Evolutionary conservation across 2,888 invertebrate genomes (phyloP), one percentile per base, ranked within the genome.

Genomic region (Ophion obscuratus): DNA sequence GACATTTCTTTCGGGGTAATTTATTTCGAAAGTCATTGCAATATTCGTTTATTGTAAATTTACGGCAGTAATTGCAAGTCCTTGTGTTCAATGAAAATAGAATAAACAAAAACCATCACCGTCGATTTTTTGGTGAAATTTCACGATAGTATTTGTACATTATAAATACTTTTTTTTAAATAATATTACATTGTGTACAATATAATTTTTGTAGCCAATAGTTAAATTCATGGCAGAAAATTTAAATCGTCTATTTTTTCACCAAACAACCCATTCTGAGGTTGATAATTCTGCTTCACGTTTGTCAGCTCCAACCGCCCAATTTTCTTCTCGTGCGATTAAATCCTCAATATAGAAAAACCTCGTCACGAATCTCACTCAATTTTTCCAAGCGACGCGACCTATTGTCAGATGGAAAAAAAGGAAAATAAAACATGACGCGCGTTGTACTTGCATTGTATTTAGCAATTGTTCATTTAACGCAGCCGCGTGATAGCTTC

Each of bases 381-480:
- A 53, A 53, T 17, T 53, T 53, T 53, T 17, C 14, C 53, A 53
- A 53, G 4, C 14, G 53, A 14, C 53, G 17, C 17, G 53, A 53
- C 14, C 14, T 53, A 40, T 40, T 40, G 40, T 53, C 53, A 53
- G 24, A 17, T 61, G 9, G 17, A 66, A 31, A 9, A 31, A 17
- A 57, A 24, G 61, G 24, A 1, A 68, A 36, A 40, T 24, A n/a
- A 61, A 53, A 17, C 53, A 17, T 5, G 14, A 53, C 53, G 14
- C 53, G 53, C 68, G 68, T 81, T 44, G 17, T 31, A 67, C 67
- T 59, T 53, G 75, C 62, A 68, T 85, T 85, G 78, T 85, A 66
- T 74, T 57, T 76, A 61, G 61, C 71, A 75, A 80, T 70, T 36
- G 70, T 80, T 75, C 79, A 68, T 53, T 47, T 75, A 61, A 81